Conservation (phyloP, 2,113 vertebrate genomes). For the Halcyon senegalensis region DNA sequence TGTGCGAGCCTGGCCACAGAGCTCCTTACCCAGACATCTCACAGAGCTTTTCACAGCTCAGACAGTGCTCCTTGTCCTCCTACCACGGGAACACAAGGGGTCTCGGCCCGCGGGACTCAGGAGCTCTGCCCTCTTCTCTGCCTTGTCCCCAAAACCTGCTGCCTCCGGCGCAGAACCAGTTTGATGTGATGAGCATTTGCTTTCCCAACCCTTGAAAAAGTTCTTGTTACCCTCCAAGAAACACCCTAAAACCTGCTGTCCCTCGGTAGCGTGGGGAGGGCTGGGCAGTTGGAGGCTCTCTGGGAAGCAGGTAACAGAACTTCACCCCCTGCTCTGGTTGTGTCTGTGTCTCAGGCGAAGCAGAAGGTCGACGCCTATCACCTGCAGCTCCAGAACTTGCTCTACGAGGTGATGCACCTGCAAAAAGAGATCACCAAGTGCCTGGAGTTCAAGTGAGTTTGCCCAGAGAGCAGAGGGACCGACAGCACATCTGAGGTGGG, state of each 20-base stretch:
- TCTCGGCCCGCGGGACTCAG: fast-evolving
- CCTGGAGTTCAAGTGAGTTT: slow-evolving; percentile 95
- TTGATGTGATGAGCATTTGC: fast-evolving
- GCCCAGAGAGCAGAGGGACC: not conserved
- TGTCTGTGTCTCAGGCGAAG: slow-evolving; percentile 83
- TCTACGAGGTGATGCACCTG: slow-evolving; percentile 98
- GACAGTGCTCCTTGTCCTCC: fast-evolving
- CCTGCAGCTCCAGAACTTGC: slow-evolving; percentile 95
- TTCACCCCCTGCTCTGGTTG: not conserved
- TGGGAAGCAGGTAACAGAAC: not conserved
- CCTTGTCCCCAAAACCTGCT: not conserved
- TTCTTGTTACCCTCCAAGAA: fast-evolving
- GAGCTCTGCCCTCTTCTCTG: not conserved
- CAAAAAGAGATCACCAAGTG: slow-evolving; percentile 99
- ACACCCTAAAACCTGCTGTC: fast-evolving
- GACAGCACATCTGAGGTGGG: not conserved
- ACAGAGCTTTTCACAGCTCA: not conserved
- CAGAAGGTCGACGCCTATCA: slow-evolving; percentile 95
- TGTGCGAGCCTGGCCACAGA: fast-evolving
- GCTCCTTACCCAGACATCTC: not conserved
- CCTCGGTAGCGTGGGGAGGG: fast-evolving
- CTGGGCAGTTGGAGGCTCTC: fast-evolving
- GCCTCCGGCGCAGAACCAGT: not conserved
- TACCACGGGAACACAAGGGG: fast-evolving
- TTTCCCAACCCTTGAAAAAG: not conserved